Base-by-base conservation (phyloP, 2,113 vertebrate species). In the Atlantisia rogersi region DNA sequence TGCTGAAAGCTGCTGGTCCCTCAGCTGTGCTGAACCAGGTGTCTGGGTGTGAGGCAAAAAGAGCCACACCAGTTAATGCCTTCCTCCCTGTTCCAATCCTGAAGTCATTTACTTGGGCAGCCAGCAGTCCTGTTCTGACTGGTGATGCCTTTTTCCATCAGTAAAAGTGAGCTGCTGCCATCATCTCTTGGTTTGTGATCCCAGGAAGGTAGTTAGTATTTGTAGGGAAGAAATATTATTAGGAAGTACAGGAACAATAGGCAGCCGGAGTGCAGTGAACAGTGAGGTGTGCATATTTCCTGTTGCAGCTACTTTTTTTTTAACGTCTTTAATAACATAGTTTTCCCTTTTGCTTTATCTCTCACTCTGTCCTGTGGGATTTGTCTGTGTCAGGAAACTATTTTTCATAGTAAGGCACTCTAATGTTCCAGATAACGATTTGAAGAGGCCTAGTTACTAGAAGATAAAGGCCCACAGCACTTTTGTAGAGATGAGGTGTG, bases 281-380 rank as follows among this genome's bases (percentile, higher is more conserved):
- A n/a, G 2, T 7, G n/a, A 16, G 28, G 10, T 5, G 5, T 53
- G 29, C 5, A 0, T 13, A 1, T 67, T 77, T 39, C n/a, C 65
- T 32, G 25, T n/a, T 68, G 40, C 42, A 0, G 0, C 5, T 55
- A 15, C 42, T 65, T 64, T 80, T 58, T 58, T 32, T 24, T 84
- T 78, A 35, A 8, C 39, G 18, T 85, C 52, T 84, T 64, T 4
- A 73, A 5, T 35, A 87, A 35, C 11, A 46, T 40, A 1, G 37
- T 50, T 85, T 76, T 69, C 28, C 39, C 7, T 68, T 83, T 76
- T 73, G 22, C 70, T 17, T 20, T 53, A 6, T 29, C 46, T 88
- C 56, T 37, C 5, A 0, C 62, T 84, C 28, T 79, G 8, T 75
- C 28, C 5, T 25, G 28, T 50, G 59, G 50, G 59, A 74, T 82